Base-by-base conservation (phyloP, 92 coral and sea anemone genomes). In the Parazoanthus swiftii region DNA sequence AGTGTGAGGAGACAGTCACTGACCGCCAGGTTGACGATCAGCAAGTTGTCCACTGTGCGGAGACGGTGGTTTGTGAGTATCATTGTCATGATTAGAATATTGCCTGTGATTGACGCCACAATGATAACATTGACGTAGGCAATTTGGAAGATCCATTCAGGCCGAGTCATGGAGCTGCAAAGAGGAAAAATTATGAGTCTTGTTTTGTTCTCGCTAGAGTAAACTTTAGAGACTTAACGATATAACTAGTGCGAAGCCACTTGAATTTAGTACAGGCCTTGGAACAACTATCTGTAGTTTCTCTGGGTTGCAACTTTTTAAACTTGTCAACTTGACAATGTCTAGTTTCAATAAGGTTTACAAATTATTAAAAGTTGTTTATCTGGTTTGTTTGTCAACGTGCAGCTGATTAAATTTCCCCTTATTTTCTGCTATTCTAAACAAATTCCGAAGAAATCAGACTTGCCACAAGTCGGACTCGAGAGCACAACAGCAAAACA, bases 1-100 rank as follows among this genome's bases (percentile, higher is more conserved):
- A 91, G 51, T 3, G 91, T 91, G 13, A 91, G 83, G 33, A 91
- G 91, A 26, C 77, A 91, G 66, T 91, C 93, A 35, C 93, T 91
- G 65, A 81, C 89, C 13, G 93, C 91, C 2, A 91, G 85, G 73
- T 91, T 91, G 36, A 86, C 91, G 35, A 91, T 77, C 76, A 91
- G 82, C 51, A 88, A 29, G 81, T 91, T 91, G 36, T 91, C 93
- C 8, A 91, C 54, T 26, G 81, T 91, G 50, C 86, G 93, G 25
- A 88, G 93, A 18, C 91, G 91, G 51, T 70, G 81, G 59, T 76
- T 84, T 58, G 59, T 85, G 63, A 83, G 77, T 71, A 91, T 91
- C 23, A 85, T 89, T 1, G 82, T 73, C n/a, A 91, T 76, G 39
- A 91, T 91, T 2, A 91, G 74, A 10, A 77, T 29, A 71, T 91